Conservation (phyloP, 2,113 vertebrate species). For the Climacteris rufus region DNA sequence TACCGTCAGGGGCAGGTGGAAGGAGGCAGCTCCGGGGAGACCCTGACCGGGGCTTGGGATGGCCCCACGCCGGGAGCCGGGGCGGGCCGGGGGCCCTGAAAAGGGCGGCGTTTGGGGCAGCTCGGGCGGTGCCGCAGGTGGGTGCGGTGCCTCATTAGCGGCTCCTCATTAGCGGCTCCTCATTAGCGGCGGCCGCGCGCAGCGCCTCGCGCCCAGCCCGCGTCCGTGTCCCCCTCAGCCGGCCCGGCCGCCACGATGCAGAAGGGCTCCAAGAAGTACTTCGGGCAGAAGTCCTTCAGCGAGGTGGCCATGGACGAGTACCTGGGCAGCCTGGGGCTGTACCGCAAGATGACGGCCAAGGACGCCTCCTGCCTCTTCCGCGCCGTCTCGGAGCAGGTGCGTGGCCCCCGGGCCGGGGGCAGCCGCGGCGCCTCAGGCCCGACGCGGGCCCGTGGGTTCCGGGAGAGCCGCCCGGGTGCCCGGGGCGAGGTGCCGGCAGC, state of each 20-base stretch:
- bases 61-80: rapidly evolving
- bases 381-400: constrained; percentile 92
- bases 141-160: background rate
- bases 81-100: background rate
- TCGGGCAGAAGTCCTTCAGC: constrained; percentile 74
- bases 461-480: background rate
- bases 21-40: background rate
- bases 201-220: background rate
- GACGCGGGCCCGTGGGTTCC: background rate
- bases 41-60: background rate
- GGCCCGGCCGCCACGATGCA: constrained; percentile 76
- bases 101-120: background rate
- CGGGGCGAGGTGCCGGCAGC: rapidly evolving
- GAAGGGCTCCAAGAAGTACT: constrained; percentile 90
- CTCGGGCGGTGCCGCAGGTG: background rate
- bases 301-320: constrained; percentile 94
- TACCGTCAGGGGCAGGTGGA: rapidly evolving
- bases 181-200: background rate
- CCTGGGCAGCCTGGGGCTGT: constrained; percentile 86
- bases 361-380: constrained; percentile 95
- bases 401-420: background rate
- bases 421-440: background rate
- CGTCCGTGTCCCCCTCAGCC: background rate
- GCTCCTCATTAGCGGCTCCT: background rate
- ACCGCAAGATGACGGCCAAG: constrained; percentile 91